Evolutionary conservation across 2,888 invertebrate genomes (phyloP).

Genomic region (Oxytorus armatus): DNA sequence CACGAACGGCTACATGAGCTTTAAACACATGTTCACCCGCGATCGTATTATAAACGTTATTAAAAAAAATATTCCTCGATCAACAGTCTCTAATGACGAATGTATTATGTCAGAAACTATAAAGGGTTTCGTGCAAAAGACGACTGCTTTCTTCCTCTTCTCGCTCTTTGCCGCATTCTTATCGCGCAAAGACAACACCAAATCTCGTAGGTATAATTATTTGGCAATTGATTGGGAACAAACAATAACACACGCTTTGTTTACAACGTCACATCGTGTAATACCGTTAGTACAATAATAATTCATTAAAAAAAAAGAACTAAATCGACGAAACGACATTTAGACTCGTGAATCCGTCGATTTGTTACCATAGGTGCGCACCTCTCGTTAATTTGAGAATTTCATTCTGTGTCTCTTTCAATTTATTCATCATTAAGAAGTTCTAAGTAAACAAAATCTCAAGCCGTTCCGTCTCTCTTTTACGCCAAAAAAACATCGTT

Average conservation of each 20-base stretch:
- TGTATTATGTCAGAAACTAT: neutral
- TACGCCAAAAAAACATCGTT: too few species aligned
- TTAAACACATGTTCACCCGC: neutral
- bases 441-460: too few species aligned
- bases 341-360: too few species aligned
- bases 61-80: constrained; percentile 22
- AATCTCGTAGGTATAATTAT: neutral
- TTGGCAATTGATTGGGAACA: constrained; percentile 41
- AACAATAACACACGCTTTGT: neutral
- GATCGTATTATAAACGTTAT: neutral
- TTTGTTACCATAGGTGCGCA: too few species aligned
- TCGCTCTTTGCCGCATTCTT: neutral
- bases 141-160: neutral
- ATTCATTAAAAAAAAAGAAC: neutral
- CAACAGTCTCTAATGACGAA: constrained; percentile 20
- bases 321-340: neutral
- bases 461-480: too few species aligned
- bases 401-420: too few species aligned
- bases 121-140: neutral
- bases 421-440: too few species aligned
- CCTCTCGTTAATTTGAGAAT: too few species aligned
- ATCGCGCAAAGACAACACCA: neutral
- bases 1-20: too few species aligned
- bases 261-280: constrained; percentile 28
- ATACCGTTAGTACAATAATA: neutral